Evolutionary conservation across 2,797 vertebrate genomes (phyloP).

Genomic region (Fistularia commersonii): DNA sequence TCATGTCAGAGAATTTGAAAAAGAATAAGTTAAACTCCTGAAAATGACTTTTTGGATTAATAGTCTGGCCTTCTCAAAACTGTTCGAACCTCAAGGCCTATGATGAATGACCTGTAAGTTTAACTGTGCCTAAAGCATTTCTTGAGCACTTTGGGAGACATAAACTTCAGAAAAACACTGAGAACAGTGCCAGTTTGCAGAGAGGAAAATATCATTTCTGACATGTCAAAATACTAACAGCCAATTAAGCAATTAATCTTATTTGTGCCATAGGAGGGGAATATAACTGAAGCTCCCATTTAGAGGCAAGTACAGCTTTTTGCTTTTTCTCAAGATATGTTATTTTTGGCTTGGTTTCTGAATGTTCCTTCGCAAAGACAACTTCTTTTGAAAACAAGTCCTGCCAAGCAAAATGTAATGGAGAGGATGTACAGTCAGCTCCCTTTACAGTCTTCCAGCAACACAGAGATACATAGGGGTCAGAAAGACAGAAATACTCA

Average conservation of each 20-base stretch:
- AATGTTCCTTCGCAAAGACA: conserved; percentile 57
- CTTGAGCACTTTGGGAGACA: conserved; percentile 4
- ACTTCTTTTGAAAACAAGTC: conserved; percentile 57
- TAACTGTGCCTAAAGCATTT: conserved; percentile 2
- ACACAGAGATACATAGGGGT: conserved; percentile 37
- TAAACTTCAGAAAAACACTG: conserved; percentile 14
- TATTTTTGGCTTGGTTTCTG: conserved; percentile 58
- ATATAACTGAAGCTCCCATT: conserved; percentile 44
- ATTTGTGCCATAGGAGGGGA: conserved; percentile 43
- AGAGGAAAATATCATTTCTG: conserved; percentile 52
- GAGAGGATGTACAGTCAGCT: conserved; percentile 43
- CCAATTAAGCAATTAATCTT: conserved; percentile 67
- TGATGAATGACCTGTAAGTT: neutral
- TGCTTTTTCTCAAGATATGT: conserved; percentile 57
- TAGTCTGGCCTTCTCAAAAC: neutral
- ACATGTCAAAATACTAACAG: conserved; percentile 64
- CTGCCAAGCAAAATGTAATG: conserved; percentile 61
- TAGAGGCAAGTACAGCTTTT: conserved; percentile 47
- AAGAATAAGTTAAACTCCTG: neutral
- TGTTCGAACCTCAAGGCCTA: neutral
- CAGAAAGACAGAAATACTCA: conserved; percentile 78
- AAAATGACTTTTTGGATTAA: conserved; percentile 1
- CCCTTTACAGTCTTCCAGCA: conserved; percentile 35
- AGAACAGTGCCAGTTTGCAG: conserved; percentile 30
- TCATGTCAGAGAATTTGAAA: neutral